Percentiles rank a stretch among this genome's conserved stretches.
phyloP scores from a whole-genome alignment of 2,888 invertebrate genomes.

The Rhagium mordax region DNA sequence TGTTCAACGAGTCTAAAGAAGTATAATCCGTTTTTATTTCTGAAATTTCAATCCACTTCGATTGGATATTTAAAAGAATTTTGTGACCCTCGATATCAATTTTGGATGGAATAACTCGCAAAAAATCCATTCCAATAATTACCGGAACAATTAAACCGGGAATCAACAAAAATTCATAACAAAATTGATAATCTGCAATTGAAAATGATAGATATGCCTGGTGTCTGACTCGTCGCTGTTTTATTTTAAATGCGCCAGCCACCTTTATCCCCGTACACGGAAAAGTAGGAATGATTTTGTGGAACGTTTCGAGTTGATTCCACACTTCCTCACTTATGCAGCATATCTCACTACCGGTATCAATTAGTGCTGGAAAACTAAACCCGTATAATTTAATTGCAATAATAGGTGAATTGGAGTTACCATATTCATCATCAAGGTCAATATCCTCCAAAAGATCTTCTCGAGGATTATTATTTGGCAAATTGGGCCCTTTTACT shows the following conservation, averaged over 20 bases:
- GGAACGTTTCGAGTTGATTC: conserved; percentile 26
- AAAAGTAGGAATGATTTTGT: conserved; percentile 34
- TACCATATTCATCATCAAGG: too few relatives aligned
- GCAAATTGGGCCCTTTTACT: too few relatives aligned
- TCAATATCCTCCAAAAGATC: too few relatives aligned
- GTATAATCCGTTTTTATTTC: neutral
- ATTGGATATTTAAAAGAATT: conserved; percentile 19
- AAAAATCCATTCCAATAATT: conserved; percentile 35
- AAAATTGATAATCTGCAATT: conserved; percentile 18
- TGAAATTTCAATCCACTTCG: neutral
- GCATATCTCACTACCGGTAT: conserved; percentile 33
- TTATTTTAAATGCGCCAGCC: conserved; percentile 36
- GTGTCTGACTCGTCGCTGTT: conserved; percentile 20
- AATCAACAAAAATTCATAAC: conserved; percentile 42
- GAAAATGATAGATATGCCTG: conserved; percentile 33
- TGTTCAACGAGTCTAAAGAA: neutral
- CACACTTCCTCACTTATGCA: conserved; percentile 31
- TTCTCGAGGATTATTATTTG: too few relatives aligned
- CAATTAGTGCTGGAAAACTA: conserved; percentile 32
- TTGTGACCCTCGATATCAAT: conserved; percentile 22
- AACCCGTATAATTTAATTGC: conserved; percentile 15
- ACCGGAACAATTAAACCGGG: conserved; percentile 34
- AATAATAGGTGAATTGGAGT: neutral
- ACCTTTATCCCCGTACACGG: conserved; percentile 39
- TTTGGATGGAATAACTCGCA: conserved; percentile 10